Base-by-base conservation (phyloP, 1,140 invertebrate genomes). In the Caenorhabditis inopinata region DNA sequence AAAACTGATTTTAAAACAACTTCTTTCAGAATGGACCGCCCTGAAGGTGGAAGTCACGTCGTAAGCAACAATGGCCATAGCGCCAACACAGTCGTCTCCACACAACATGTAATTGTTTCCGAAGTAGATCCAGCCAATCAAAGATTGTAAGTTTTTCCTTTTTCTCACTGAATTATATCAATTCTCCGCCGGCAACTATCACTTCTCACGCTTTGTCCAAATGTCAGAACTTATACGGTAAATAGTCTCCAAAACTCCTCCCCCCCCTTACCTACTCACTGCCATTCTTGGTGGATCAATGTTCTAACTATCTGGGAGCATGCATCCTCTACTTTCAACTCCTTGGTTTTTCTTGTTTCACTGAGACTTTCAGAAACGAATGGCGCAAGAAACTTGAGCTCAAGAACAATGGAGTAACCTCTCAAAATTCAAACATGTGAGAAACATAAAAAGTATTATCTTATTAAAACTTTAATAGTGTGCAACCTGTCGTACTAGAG, bases 11-110 rank as follows among this genome's bases (percentile, higher is more conserved):
- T 18, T 7, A 42, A 42, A 42, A 42, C 5, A 42, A 48, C 7
- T 32, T 68, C n/a, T n/a, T n/a, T n/a, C 32, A 78, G 76, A 47
- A 78, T 78, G 76, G 76, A 78, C n/a, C 76, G 76, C 9, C 76
- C 49, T 0, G 53, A 45, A 2, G 38, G 23, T 27, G 23, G 7
- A 16, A 32, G n/a, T 32, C 49, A 25, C 27, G 5, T 32, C 27
- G n/a, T n/a, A 6, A 7, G n/a, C 4, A 2, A 29, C 9, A 42
- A 38, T 18, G 51, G 51, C 12, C 35, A 68, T 32, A 32, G 58
- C n/a, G n/a, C 58, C 1, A 68, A 62, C 23, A 51, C 76, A 21
- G 53, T 58, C 14, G 76, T 78, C n/a, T 38, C 53, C 11, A 78
- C 76, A 0, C 76, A 78, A 42, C 35, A 51, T 21, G 53, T 78